Percentiles rank a stretch among this genome's conserved stretches.
These are phyloP conservation scores for Xylocampa areola DNA, from an alignment of 2,888 invertebrate species.

Conservation along the genomic window DNA sequence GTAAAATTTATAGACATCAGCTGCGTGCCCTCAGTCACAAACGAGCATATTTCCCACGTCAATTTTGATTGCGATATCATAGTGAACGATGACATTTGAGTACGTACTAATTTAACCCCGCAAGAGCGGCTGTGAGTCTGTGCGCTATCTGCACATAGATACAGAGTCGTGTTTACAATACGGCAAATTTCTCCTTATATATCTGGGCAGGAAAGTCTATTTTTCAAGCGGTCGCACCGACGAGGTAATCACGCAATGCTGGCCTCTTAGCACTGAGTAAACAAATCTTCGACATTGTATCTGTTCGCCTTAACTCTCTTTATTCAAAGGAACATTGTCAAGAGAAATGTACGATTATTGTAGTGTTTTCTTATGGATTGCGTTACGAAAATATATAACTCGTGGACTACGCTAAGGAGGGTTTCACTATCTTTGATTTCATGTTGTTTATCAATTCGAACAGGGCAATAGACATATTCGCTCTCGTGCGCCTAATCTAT, in stretches of 20 bases:
- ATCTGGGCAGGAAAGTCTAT: slow-evolving; percentile 73
- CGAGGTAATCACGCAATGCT: slow-evolving; percentile 81
- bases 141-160: slow-evolving; percentile 77
- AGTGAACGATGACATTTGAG: slow-evolving; percentile 86
- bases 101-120: slow-evolving; percentile 83
- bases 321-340: slow-evolving; percentile 89
- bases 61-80: slow-evolving; percentile 88
- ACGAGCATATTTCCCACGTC: slow-evolving; percentile 89
- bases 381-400: slow-evolving; percentile 87
- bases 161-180: slow-evolving; percentile 64
- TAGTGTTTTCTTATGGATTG: slow-evolving; percentile 86
- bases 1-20: slow-evolving; percentile 83
- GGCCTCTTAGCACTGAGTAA: slow-evolving; percentile 81
- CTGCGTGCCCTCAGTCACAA: slow-evolving; percentile 79
- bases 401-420: slow-evolving; percentile 79
- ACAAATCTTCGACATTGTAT: slow-evolving; percentile 89
- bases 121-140: slow-evolving; percentile 70
- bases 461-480: slow-evolving; percentile 82
- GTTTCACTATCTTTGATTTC: slow-evolving; percentile 83
- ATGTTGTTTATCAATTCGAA: slow-evolving; percentile 85
- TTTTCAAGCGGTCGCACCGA: slow-evolving; percentile 68
- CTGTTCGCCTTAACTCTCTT: slow-evolving; percentile 86
- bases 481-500: slow-evolving; percentile 74
- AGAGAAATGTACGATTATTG: slow-evolving; percentile 89
- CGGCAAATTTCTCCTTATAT: slow-evolving; percentile 72